Evolutionary conservation across 2,113 vertebrate species (phyloP).

Genomic region (Phyllostomus discolor): DNA sequence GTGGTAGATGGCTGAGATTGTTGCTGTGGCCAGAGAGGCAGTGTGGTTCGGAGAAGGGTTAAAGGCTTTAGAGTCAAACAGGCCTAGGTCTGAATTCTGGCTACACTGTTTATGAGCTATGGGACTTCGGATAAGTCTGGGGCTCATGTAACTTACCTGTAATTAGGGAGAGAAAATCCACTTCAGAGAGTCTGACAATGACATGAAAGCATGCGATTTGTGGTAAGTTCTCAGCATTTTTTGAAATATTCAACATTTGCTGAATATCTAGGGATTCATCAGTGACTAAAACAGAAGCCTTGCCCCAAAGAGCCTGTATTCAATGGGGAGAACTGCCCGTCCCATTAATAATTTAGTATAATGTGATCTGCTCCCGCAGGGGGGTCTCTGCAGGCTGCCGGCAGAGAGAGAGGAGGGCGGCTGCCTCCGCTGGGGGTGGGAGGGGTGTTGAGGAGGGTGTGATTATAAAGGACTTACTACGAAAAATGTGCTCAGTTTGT

Average conservation of each 20-base stretch:
- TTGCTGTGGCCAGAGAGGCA: background rate
- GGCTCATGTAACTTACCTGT: background rate
- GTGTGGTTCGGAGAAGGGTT: background rate
- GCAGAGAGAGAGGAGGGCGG: background rate
- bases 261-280: background rate
- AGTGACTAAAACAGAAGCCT: background rate
- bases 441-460: background rate
- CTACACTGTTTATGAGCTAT: background rate
- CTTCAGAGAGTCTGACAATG: background rate
- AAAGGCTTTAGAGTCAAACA: background rate
- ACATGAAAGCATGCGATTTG: background rate
- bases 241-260: background rate
- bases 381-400: accelerated
- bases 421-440: background rate
- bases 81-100: background rate
- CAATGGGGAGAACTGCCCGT: background rate
- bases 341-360: background rate
- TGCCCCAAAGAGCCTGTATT: background rate
- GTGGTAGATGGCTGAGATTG: background rate
- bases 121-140: background rate
- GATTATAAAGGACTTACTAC: background rate
- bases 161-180: background rate
- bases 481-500: background rate
- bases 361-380: background rate
- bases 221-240: background rate